Evolutionary conservation across 2,113 vertebrate genomes (phyloP), one percentile per base, ranked within the genome.

Genomic region (Pygoscelis antarcticus): DNA sequence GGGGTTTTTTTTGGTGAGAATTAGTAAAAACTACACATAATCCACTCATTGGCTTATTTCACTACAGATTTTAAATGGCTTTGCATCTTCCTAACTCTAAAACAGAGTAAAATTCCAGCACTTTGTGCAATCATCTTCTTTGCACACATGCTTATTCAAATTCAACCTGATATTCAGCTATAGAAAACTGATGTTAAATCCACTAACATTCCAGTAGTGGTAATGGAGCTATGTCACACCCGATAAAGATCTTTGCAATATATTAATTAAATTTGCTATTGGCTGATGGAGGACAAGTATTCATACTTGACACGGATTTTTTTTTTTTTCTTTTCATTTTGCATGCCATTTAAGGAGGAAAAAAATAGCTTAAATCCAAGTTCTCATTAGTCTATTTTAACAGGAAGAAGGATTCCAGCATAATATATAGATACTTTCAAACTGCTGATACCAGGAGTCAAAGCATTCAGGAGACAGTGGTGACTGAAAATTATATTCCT

Each of bases 401-500:
- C 29, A 69, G 26, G 26, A 61, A 89, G 89, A 82, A 93, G 20
- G 29, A 46, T 72, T 90, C 27, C 30, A 57, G 12, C 6, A 36
- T 20, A 32, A 52, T 61, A 47, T 29, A 58, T 36, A 76, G 8
- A 76, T 46, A 34, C 55, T 71, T 54, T 62, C 58, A 91, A 75
- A 64, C 18, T 65, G 40, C 62, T 89, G 16, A 3, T 61, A 87
- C 54, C 29, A 85, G 60, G 30, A 72, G 32, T 71, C 87, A 87
- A 97, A 91, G 52, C 36, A 96, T 89, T 83, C 65, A 71, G 61
- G 46, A 96, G 81, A 95, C 20, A 82, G 58, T 72, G 10, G 20
- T 47, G 19, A 17, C 71, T 95, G 81, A 93, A 98, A 97, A 97
- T 96, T 69, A 95, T 72, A 71, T 51, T 68, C 27, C 76, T 96